phyloP scores from a whole-genome alignment of 1,140 invertebrate genomes.

The Lasioglossum baleicum region DNA sequence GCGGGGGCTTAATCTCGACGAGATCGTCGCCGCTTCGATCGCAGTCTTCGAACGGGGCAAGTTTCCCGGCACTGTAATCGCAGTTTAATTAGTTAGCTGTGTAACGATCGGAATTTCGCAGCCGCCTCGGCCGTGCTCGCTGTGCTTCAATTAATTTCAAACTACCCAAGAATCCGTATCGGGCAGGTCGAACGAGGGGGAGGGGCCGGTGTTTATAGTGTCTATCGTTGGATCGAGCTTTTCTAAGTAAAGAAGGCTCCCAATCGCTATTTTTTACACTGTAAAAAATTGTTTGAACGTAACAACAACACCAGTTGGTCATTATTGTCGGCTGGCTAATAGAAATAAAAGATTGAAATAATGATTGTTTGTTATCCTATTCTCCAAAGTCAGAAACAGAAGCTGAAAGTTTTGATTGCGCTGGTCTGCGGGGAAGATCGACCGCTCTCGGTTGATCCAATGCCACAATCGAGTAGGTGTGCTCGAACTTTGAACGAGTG shows the following conservation, averaged over 20 bases:
- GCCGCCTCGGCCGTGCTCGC: background rate
- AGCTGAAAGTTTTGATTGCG: background rate
- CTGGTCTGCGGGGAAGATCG: background rate
- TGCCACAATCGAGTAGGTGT: slow-evolving; percentile 12
- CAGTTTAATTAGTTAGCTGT: slow-evolving; percentile 30
- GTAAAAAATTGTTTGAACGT: too few species aligned
- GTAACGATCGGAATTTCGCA: slow-evolving; percentile 17
- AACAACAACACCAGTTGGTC: too few species aligned
- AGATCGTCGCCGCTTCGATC: background rate
- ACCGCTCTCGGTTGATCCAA: background rate
- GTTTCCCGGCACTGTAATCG: slow-evolving; percentile 15
- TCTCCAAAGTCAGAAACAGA: background rate
- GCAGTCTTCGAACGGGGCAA: background rate
- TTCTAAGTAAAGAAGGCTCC: too few species aligned
- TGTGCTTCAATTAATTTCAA: slow-evolving; percentile 6
- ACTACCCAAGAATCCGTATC: background rate
- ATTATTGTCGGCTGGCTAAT: too few species aligned
- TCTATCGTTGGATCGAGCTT: too few species aligned
- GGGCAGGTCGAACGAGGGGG: background rate
- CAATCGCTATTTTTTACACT: too few species aligned
- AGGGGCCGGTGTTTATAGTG: background rate
- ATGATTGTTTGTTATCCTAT: too few species aligned
- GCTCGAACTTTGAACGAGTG: slow-evolving; percentile 3
- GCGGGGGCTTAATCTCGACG: background rate
- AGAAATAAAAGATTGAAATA: too few species aligned